Evolutionary conservation across 30 jellyfish, hydroid and myxozoan genomes (phyloP).

Genomic region (Mastigias papua): DNA sequence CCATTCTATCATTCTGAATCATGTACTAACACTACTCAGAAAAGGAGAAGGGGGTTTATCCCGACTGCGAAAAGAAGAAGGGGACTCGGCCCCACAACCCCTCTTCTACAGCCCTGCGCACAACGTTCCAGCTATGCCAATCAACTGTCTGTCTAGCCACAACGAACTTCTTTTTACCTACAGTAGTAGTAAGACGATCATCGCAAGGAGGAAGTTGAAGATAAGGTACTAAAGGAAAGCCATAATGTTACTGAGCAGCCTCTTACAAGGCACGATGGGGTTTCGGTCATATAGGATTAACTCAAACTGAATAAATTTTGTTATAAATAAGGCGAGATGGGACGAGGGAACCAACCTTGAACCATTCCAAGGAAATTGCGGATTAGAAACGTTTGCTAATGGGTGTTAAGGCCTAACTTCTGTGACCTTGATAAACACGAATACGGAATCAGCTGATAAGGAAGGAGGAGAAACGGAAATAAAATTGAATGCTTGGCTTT

Average conservation of each 20-base stretch:
- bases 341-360: not conserved
- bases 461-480: constrained; percentile 46
- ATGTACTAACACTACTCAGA: too few species aligned
- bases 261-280: not conserved
- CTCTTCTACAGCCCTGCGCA: too few species aligned
- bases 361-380: not conserved
- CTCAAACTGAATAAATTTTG: not conserved
- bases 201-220: not conserved
- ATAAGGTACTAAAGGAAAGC: not conserved
- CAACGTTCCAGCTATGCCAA: too few species aligned
- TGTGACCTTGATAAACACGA: constrained; percentile 2
- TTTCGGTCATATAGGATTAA: not conserved
- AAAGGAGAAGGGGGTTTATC: too few species aligned
- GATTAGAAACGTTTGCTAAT: not conserved
- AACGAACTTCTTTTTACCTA: too few species aligned
- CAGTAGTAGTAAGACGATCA: too few species aligned
- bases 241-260: not conserved
- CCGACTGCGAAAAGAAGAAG: too few species aligned
- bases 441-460: not conserved
- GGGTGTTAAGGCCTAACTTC: constrained; percentile 4
- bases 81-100: too few species aligned
- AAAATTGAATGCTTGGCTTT: constrained; percentile 19
- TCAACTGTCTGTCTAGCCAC: too few species aligned
- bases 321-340: not conserved
- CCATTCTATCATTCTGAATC: too few species aligned